phyloP scores from a whole-genome alignment of 2,797 vertebrate genomes.

The Pteronotus mesoamericanus region DNA sequence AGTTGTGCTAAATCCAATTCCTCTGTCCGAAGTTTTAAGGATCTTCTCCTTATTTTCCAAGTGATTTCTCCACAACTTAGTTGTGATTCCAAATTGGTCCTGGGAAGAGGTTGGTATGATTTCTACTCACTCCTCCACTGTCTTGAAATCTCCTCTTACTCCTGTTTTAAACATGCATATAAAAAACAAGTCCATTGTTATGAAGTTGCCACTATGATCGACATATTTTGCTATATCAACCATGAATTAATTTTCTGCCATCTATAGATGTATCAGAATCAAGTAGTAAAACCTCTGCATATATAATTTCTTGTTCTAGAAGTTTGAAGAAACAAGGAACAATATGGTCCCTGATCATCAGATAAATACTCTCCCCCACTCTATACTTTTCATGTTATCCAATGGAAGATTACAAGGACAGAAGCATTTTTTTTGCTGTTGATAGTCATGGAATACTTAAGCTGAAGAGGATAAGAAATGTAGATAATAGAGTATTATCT shows the following conservation, averaged over 20 bases:
- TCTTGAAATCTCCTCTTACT: too few relatives aligned
- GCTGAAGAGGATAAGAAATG: background rate
- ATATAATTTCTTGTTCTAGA: background rate
- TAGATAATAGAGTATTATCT: background rate
- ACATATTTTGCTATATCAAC: background rate
- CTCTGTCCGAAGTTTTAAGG: too few relatives aligned
- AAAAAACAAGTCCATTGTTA: background rate
- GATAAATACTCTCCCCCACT: rapidly evolving
- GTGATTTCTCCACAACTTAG: too few relatives aligned
- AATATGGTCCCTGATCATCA: background rate
- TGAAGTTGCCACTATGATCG: background rate
- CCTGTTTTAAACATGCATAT: background rate
- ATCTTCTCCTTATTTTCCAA: too few relatives aligned
- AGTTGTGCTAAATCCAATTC: too few relatives aligned
- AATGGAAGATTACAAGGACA: background rate
- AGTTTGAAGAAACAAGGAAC: background rate
- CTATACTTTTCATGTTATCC: background rate
- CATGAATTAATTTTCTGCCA: background rate
- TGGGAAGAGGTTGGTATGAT: too few relatives aligned
- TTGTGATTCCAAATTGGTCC: too few relatives aligned
- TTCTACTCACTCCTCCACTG: too few relatives aligned
- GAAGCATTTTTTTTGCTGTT: background rate
- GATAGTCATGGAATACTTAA: background rate
- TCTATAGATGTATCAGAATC: background rate
- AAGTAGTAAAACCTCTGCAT: background rate